These are phyloP conservation scores for Temnothorax unifasciatus DNA, from an alignment of 2,888 invertebrate species.

Conservation along the genomic window DNA sequence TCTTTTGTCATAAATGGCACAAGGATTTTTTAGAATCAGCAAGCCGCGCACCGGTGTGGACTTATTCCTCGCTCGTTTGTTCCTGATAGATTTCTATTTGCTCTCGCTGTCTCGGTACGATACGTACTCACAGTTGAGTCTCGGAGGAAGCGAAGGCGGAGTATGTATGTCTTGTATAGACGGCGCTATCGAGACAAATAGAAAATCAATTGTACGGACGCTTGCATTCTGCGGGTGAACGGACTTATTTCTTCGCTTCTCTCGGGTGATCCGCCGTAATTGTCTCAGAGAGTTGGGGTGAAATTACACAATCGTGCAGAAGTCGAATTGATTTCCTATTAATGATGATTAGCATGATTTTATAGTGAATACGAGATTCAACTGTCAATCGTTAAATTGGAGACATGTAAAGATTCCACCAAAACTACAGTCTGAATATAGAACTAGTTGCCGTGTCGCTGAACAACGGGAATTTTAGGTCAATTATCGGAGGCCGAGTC, in stretches of 20 bases:
- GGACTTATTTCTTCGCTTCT: conserved; percentile 66
- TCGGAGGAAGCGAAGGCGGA: conserved; percentile 1
- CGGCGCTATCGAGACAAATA: conserved; percentile 68
- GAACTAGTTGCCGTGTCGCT: not conserved
- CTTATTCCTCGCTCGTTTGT: conserved; percentile 42
- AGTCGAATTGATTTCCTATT: conserved; percentile 63
- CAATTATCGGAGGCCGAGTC: not conserved
- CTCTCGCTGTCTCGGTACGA: not conserved
- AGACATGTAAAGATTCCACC: not conserved
- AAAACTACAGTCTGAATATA: not conserved
- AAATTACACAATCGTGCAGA: conserved; percentile 61
- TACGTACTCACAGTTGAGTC: not conserved
- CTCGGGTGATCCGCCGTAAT: conserved; percentile 42
- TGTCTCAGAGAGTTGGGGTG: conserved; percentile 27
- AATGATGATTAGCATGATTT: conserved; percentile 31
- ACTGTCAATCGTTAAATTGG: not conserved
- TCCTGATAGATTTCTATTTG: conserved; percentile 38
- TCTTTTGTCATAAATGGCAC: conserved; percentile 45
- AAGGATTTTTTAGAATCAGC: conserved; percentile 39
- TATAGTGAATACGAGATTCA: not conserved
- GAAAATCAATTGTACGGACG: conserved; percentile 72
- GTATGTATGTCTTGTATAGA: conserved; percentile 40
- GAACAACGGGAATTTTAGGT: not conserved
- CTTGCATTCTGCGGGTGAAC: conserved; percentile 60
- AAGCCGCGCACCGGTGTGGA: conserved; percentile 19